Conservation (phyloP, 2,888 invertebrate species). For the Xestia sexstrigata region DNA sequence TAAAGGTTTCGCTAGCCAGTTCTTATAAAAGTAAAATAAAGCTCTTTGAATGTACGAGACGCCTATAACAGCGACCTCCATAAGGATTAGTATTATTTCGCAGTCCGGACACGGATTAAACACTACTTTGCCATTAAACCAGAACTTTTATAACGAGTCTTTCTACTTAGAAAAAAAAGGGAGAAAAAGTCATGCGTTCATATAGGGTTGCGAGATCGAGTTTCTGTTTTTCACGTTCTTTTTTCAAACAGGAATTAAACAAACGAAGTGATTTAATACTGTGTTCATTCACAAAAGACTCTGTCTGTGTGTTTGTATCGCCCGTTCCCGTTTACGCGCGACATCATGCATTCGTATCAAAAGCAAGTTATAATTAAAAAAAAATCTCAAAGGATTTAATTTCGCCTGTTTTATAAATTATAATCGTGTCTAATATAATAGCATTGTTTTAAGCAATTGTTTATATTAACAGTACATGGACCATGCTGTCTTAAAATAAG, state of each 20-base stretch:
- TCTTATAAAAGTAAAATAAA: slow-evolving; percentile 43
- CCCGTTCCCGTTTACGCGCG: not conserved
- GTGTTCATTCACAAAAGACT: not conserved
- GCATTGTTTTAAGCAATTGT: too few species aligned
- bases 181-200: slow-evolving; percentile 48
- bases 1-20: slow-evolving; percentile 12
- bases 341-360: not conserved
- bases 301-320: not conserved
- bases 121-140: slow-evolving; percentile 62
- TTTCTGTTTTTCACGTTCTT: not conserved
- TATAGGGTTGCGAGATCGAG: slow-evolving; percentile 30
- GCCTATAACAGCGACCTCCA: slow-evolving; percentile 43
- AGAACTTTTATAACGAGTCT: slow-evolving; percentile 62
- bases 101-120: slow-evolving; percentile 65
- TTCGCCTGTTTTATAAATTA: not conserved
- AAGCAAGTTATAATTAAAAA: not conserved
- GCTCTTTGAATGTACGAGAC: slow-evolving; percentile 38
- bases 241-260: not conserved
- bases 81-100: slow-evolving; percentile 60
- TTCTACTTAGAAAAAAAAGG: slow-evolving; percentile 58
- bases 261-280: not conserved
- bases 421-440: too few species aligned
- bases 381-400: not conserved
- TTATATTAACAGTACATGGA: too few species aligned
- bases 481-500: too few species aligned